Evolutionary conservation across 2,888 invertebrate genomes (phyloP), one percentile per base, ranked within the genome.

Genomic region (Cheilosia soror): DNA sequence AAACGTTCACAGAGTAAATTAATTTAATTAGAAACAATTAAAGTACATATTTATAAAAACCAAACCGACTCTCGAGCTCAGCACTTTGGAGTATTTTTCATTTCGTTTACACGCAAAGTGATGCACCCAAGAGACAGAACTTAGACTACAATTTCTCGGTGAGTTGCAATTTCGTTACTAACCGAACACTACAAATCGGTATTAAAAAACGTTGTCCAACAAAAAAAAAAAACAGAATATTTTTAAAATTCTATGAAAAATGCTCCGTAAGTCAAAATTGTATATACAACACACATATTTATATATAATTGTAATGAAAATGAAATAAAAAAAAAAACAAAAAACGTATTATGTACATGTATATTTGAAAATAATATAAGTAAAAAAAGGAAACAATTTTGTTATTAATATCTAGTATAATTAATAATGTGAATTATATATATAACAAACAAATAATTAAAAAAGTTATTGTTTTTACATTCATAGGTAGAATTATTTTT

Each of bases 361-460:
- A 84, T 66, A 75, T 69, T 68, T 40, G 20, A 65, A 51, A 7
- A 11, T 20, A 57, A 63, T 49, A n/a, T 69, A 42, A 44, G 49
- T 44, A 40, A 27, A 13, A 47, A 47, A 9, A 53, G 9, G 40
- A 62, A 66, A 72, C 51, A 66, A 68, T 83, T 83, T 75, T 84
- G 75, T 84, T 80, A 84, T 65, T 69, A 84, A 71, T 71, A 80
- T 80, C 80, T 79, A 84, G 80, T 84, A 66, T 42, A 84, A 80
- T 80, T 65, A 71, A 63, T 75, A 84, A 65, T 71, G 75, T 80
- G 71, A 80, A 84, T 71, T 75, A 84, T 40, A 76, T 44, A 53
- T 42, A 49, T 37, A 79, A 29, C n/a, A 57, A 58, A 57, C 60
- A 55, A 42, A 51, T 4, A 20, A 11, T 55, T 25, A 53, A 37